A percentile compares a stretch with the other conserved stretches of the same genome.
Conservation (phyloP, 53 echinoderm and acorn worm species). For the Pentamera pediparva region DNA sequence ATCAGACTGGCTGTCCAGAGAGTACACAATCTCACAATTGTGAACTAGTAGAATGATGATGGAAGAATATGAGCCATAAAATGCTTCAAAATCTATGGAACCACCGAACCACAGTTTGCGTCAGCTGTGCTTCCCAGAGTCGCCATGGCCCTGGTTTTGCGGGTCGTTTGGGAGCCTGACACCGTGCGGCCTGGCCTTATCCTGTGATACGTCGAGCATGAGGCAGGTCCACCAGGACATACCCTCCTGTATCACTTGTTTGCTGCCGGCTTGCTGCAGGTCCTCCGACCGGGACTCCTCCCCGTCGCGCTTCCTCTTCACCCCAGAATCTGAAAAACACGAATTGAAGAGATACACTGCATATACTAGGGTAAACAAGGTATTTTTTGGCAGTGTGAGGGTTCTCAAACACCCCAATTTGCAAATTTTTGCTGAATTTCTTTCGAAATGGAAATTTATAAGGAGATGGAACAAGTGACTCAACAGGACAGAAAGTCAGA, state of each 20-base stretch:
- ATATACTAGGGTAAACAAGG: background rate
- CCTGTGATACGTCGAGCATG: slow-evolving; percentile 67
- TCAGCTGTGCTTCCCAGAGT: too few species aligned
- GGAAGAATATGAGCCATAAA: too few species aligned
- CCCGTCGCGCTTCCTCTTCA: slow-evolving; percentile 54
- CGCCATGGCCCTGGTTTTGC: too few species aligned
- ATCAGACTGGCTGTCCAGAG: too few species aligned
- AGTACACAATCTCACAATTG: too few species aligned
- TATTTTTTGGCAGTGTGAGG: background rate
- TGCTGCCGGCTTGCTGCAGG: slow-evolving; percentile 18
- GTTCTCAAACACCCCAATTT: background rate
- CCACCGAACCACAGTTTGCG: too few species aligned
- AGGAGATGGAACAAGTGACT: too few species aligned
- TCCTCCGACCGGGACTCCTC: background rate
- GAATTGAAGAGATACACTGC: background rate
- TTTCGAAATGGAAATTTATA: too few species aligned
- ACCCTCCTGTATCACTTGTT: slow-evolving; percentile 82
- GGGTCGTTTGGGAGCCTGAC: too few species aligned
- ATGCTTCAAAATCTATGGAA: too few species aligned
- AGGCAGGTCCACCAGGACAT: slow-evolving; percentile 98
- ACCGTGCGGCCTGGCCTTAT: slow-evolving; percentile 55
- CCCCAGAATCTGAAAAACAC: background rate
- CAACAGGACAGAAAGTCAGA: too few species aligned
- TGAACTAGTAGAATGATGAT: too few species aligned
- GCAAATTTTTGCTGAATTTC: background rate